Base-by-base conservation (phyloP, 2,113 vertebrate genomes). In the Dryoscopus gambensis region DNA sequence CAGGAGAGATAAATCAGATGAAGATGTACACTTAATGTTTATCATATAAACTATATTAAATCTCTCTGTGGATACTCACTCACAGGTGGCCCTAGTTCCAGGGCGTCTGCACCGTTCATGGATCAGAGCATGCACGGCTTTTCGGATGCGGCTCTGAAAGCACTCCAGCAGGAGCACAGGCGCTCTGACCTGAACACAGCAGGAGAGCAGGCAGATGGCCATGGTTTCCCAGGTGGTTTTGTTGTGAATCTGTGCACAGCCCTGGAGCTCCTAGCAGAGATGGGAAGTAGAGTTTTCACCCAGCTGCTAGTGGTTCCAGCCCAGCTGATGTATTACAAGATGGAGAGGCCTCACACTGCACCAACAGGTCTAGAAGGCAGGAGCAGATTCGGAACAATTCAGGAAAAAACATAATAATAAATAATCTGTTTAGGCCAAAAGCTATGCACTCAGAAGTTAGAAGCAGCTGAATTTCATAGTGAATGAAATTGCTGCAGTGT, bases 31-130 rank as follows among this genome's bases (percentile, higher is more conserved):
- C 27, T 87, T 52, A 68, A 65, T 15, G 39, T 39, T 75, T 92
- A 9, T 68, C 23, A 7, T 46, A 46, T 13, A 59, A 67, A 50
- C 28, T 18, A 3, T 5, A 20, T 56, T 64, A 68, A 83, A 73
- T 53, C 27, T 52, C 64, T 44, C 30, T 33, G 17, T 27, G 15
- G 44, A 6, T 63, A 46, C 20, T 70, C 62, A 14, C 39, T 84
- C 27, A 39, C 40, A 23, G 33, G 17, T 60, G 27, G 19, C 67
- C 33, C 39, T 13, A 10, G 14, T 47, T 63, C n/a, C 39, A 11
- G 17, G 37, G 11, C 19, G 9, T 7, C 33, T 37, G 50, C 15
- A 4, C 25, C 0, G 0, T 37, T 74, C 18, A 1, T 19, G 30
- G 15, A 22, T 39, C 20, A 53, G n/a, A 62, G 47, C 11, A 40